Percentiles rank a stretch among this genome's conserved stretches.
phyloP scores from a whole-genome alignment of 2,888 invertebrate genomes.

The Cephalotes varians region DNA sequence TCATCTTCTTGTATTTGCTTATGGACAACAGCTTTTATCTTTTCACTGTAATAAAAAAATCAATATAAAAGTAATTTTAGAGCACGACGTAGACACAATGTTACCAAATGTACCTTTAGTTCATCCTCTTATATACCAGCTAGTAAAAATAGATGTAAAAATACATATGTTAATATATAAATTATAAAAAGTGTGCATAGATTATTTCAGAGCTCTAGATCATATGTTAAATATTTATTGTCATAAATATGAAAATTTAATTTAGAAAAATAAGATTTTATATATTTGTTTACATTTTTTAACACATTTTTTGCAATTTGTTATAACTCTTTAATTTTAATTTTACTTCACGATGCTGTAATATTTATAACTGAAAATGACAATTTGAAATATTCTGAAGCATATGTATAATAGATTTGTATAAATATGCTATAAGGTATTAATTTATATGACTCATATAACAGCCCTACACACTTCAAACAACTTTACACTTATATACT shows the following conservation, averaged over 20 bases:
- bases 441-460: not conserved
- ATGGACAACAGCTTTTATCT: not conserved
- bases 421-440: not conserved
- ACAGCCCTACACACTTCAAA: not conserved
- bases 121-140: slow-evolving; percentile 16
- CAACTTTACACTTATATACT: not conserved
- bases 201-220: not conserved
- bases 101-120: slow-evolving; percentile 18
- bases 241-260: not conserved
- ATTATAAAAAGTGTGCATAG: not conserved
- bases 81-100: no score
- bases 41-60: slow-evolving; percentile 25
- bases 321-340: not conserved
- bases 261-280: not conserved
- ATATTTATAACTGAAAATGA: not conserved
- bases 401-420: not conserved
- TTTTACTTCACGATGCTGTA: not conserved
- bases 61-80: slow-evolving; percentile 21
- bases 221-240: not conserved
- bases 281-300: not conserved
- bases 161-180: slow-evolving; percentile 20
- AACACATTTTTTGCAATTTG: not conserved
- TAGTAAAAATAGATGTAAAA: slow-evolving; percentile 7
- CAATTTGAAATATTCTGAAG: slow-evolving; percentile 1
- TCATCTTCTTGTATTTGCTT: slow-evolving; percentile 6